Percentiles rank a stretch among this genome's conserved stretches.
These are phyloP conservation scores for Mystacornis crossleyi DNA, from an alignment of 2,113 vertebrate genomes.

Conservation along the genomic window DNA sequence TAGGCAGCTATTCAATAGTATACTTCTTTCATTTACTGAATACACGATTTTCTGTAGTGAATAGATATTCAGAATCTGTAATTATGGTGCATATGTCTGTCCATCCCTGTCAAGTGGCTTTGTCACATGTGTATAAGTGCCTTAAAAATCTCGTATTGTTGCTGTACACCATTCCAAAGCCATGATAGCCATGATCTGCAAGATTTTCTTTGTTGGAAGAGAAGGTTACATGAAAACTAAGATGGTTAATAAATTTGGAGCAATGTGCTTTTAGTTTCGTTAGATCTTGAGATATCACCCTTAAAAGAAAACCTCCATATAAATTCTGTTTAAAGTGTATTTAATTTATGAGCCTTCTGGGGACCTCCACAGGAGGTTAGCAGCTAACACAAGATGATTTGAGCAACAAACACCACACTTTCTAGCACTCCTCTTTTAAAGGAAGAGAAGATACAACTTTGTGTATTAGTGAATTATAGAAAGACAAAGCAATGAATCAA, in stretches of 20 bases:
- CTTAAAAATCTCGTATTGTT: neutral
- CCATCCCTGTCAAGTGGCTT: neutral
- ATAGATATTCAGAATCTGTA: neutral
- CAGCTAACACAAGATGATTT: neutral
- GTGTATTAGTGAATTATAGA: neutral
- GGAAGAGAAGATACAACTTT: neutral
- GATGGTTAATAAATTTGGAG: neutral
- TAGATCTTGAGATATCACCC: neutral
- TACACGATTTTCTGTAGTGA: neutral
- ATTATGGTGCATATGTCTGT: neutral
- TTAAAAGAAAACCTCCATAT: neutral
- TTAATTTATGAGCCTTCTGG: neutral
- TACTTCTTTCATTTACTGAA: neutral
- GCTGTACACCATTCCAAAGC: neutral
- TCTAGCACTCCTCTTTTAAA: neutral
- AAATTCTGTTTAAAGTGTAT: neutral
- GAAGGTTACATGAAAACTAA: neutral
- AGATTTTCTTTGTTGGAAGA: neutral
- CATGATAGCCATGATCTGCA: neutral
- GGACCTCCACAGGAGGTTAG: neutral
- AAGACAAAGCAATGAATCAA: neutral
- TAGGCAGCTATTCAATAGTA: neutral
- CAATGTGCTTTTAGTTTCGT: neutral
- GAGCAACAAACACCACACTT: neutral
- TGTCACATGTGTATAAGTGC: neutral